Base-by-base conservation (phyloP, 2,888 invertebrate genomes). In the Brachylomia viminalis region DNA sequence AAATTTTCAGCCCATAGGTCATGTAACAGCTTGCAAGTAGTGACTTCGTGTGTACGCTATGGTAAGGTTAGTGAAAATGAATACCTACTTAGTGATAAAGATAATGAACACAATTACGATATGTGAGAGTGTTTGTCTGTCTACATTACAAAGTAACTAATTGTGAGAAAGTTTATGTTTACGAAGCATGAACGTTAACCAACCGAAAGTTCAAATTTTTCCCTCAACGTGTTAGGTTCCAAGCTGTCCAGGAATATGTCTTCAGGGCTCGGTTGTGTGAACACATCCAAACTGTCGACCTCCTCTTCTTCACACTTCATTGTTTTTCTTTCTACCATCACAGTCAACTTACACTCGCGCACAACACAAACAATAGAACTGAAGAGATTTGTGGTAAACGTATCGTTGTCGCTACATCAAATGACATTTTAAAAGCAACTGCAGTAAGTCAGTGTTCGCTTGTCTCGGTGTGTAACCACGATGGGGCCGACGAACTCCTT, bases 201-300 rank as follows among this genome's bases (percentile, higher is more conserved):
- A 87, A 95, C 95, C 94, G 84, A 78, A 79, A 77, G 79, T 81
- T 93, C 94, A 83, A 84, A 91, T 90, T 93, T 95, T 72, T 92
- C 95, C 81, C 93, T 94, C 17, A 93, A 82, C 4, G 90, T 86
- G 68, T 87, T 91, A 8, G 95, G 95, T 82, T 96, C 96, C 87
- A 96, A 91, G 64, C 96, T 96, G 83, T 96, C 96, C 87, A 95
- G 88, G 83, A 93, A 96, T 58, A 93, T 86, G 86, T 95, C 96
- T 62, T 91, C 92, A 56, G 86, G 83, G 52, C 80, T 86, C 27
- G 91, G 87, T 71, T 93, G 93, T 76, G 88, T 88, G 77, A 94
- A 95, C 87, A 95, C 93, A 86, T 96, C 95, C 88, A 96, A 91
- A 88, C 96, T 95, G 77, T 96, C 96, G 54, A 91, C 90, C 85